Evolutionary conservation across 2,888 invertebrate species (phyloP).

Genomic region (Tinea semifulvella): DNA sequence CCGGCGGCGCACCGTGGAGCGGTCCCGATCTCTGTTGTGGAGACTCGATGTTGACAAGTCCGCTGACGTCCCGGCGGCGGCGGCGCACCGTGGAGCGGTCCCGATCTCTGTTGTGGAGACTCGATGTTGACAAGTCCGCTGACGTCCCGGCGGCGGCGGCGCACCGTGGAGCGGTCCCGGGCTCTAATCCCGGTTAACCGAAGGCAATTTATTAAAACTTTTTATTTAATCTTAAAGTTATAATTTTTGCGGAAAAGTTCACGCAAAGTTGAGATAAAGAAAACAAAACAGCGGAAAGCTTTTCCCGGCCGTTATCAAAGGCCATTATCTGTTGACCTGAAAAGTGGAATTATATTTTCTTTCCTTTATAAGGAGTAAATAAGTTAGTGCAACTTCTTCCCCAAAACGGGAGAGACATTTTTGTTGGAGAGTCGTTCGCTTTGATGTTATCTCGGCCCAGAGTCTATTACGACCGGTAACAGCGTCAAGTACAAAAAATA

Average conservation of each 20-base stretch:
- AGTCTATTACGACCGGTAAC: background rate
- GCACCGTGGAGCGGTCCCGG: constrained; percentile 29
- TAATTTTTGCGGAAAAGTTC: constrained; percentile 59
- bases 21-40: too few species aligned
- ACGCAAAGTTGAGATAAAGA: constrained; percentile 58
- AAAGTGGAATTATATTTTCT: constrained; percentile 64
- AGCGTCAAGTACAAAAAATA: background rate
- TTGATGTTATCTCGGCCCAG: constrained; percentile 1
- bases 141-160: too few species aligned
- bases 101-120: too few species aligned
- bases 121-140: too few species aligned
- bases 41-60: too few species aligned
- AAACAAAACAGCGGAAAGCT: constrained; percentile 66
- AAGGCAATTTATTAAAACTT: constrained; percentile 60
- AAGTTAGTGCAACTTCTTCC: constrained; percentile 34
- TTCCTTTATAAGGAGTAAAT: constrained; percentile 59
- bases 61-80: too few species aligned
- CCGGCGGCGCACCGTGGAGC: too few species aligned
- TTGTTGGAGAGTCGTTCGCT: constrained; percentile 4
- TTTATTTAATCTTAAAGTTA: constrained; percentile 61
- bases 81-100: too few species aligned
- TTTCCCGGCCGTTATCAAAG: constrained; percentile 63
- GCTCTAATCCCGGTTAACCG: constrained; percentile 46
- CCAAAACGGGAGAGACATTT: constrained; percentile 12
- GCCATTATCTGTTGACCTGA: constrained; percentile 64